Base-by-base conservation (phyloP, 2,888 invertebrate genomes). In the Sphecodes monilicornis region DNA sequence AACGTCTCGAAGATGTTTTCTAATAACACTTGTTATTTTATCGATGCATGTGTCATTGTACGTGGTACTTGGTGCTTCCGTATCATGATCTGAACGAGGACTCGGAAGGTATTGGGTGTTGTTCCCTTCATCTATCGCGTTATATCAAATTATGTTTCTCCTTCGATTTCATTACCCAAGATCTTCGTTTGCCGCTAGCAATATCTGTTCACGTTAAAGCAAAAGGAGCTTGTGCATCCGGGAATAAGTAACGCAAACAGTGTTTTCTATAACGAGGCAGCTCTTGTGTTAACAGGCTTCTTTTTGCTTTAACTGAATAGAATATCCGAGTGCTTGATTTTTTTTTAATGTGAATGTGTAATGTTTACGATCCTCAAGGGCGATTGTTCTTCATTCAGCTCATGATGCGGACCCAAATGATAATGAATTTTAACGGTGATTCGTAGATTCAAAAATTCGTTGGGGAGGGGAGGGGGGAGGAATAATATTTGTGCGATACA, bases 61-160 rank as follows among this genome's bases (percentile, higher is more conserved):
- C 10, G 11, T 50, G 29, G 10, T 50, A 70, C 13, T n/a, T 22
- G 26, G 50, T 85, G 71, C 32, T 77, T 66, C 50, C 57, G 13
- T 69, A 41, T 87, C 41, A 29, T 36, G 78, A 46, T 74, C 72
- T 60, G 77, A 77, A 77, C 29, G 29, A 76, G 71, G 54, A 60
- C 26, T 16, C 22, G n/a, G 11, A 68, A 54, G 60, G 50, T 76
- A 57, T 83, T 86, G 57, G 77, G 43, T 46, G 69, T 39, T 39
- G 5, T 68, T 36, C 13, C n/a, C 4, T n/a, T 39, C 13, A 13
- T 39, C 22, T n/a, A 13, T 39, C n/a, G 11, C n/a, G 13, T 39
- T 68, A 11, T 13, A n/a, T 39, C 0, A 39, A n/a, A n/a, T 68
- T 39, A 39, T n/a, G 39, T 39, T 68, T 68, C 22, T 68, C 11